Evolutionary conservation across 1,140 invertebrate genomes (phyloP).

Genomic region (Kradibia gibbosae): DNA sequence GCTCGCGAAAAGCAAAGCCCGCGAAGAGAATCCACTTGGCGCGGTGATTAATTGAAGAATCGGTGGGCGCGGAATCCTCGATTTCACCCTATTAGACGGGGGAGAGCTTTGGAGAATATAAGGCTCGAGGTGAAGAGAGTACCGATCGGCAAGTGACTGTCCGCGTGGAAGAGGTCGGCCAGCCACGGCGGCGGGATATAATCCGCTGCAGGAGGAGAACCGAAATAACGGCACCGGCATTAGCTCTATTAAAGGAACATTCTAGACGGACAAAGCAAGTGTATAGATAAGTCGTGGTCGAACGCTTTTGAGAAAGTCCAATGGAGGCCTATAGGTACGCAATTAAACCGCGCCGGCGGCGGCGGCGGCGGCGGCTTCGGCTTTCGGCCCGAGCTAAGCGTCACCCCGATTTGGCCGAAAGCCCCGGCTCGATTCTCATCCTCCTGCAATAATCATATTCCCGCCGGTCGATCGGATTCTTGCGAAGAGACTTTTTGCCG

Average conservation of each 20-base stretch:
- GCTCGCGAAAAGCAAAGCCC: background rate
- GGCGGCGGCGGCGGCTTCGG: constrained; percentile 4
- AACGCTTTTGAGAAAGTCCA: constrained; percentile 6
- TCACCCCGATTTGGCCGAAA: background rate
- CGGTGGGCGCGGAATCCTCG: background rate
- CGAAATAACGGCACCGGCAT: background rate
- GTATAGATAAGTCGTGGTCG: background rate
- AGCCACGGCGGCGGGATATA: constrained; percentile 21
- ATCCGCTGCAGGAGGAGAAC: background rate
- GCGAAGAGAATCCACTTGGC: background rate
- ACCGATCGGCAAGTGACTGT: background rate
- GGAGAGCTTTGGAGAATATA: too few species aligned
- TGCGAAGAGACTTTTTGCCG: too few species aligned
- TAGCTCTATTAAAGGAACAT: background rate
- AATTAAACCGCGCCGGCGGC: constrained; percentile 5
- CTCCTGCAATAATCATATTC: constrained; percentile 20
- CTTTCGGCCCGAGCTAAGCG: background rate
- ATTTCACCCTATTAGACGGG: background rate
- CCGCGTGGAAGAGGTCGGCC: background rate
- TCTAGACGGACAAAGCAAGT: background rate
- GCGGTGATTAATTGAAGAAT: too few species aligned
- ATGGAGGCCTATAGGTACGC: background rate
- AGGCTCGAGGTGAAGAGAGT: too few species aligned
- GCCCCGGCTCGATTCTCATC: constrained; percentile 29
- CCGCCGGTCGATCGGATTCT: constrained; percentile 15